These are phyloP conservation scores for Cistogaster globosa DNA, from an alignment of 2,888 invertebrate genomes.

Conservation along the genomic window DNA sequence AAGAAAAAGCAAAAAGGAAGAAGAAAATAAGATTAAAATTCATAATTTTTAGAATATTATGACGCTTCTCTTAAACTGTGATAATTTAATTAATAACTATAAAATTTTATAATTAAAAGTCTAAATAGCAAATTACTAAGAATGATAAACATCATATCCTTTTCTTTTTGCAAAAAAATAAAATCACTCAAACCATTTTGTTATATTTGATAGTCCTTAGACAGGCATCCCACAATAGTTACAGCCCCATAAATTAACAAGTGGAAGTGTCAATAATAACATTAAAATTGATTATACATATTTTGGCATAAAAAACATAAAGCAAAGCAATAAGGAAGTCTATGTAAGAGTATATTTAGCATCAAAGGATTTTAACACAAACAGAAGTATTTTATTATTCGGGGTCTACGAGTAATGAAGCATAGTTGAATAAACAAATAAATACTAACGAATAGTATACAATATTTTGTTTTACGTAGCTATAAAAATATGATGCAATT, in stretches of 20 bases:
- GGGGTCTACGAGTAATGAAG: slow-evolving; percentile 31
- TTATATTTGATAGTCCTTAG: slow-evolving; percentile 34
- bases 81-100: slow-evolving; percentile 65
- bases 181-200: neutral
- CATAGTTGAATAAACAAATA: slow-evolving; percentile 28
- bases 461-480: no score
- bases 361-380: slow-evolving; percentile 28
- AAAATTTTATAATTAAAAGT: slow-evolving; percentile 61
- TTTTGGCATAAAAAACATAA: slow-evolving; percentile 1
- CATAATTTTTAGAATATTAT: slow-evolving; percentile 6
- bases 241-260: slow-evolving; percentile 55
- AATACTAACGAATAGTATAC: neutral
- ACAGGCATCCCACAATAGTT: slow-evolving; percentile 58
- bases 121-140: slow-evolving; percentile 10
- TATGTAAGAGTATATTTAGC: neutral
- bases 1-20: no score
- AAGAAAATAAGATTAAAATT: neutral
- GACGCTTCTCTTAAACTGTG: slow-evolving; percentile 17
- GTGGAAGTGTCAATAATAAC: slow-evolving; percentile 78
- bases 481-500: no score
- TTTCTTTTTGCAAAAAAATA: slow-evolving; percentile 17
- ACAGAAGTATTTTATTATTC: neutral
- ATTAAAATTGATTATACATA: slow-evolving; percentile 79
- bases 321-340: neutral
- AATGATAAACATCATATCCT: slow-evolving; percentile 31